Evolutionary conservation across 1,140 invertebrate genomes (phyloP).

Genomic region (Drosophila dunni): DNA sequence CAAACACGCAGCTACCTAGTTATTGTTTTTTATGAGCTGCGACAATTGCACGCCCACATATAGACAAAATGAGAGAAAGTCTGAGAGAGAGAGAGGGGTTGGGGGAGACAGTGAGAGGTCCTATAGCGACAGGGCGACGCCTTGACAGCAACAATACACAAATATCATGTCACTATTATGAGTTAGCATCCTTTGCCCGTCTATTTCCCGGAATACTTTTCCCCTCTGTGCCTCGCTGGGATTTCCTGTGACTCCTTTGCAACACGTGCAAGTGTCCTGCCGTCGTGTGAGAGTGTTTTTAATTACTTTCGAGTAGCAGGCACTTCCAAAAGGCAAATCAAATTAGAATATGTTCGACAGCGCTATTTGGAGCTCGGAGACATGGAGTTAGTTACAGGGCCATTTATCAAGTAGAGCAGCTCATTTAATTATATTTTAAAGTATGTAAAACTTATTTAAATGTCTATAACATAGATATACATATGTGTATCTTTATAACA

Average conservation of each 20-base stretch:
- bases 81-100: background rate
- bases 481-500: no score
- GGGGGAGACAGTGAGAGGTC: background rate
- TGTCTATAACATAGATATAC: no score
- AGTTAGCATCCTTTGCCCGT: conserved; percentile 53
- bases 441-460: no score
- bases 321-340: conserved; percentile 10
- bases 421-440: background rate
- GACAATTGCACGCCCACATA: conserved; percentile 56
- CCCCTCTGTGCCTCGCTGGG: background rate
- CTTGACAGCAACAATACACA: conserved; percentile 22
- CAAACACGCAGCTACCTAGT: conserved; percentile 53
- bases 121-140: conserved; percentile 3
- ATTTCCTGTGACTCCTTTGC: conserved; percentile 35
- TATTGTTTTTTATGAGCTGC: conserved; percentile 80
- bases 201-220: conserved; percentile 37
- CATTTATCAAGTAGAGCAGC: background rate
- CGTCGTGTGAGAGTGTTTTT: conserved; percentile 31
- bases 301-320: conserved; percentile 43
- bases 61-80: background rate
- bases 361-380: background rate
- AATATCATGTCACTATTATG: conserved; percentile 46
- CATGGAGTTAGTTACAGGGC: background rate
- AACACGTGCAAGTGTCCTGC: conserved; percentile 47
- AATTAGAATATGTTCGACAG: conserved; percentile 37